phyloP scores from a whole-genome alignment of 2,888 invertebrate genomes.

The Calameuta idolon region DNA sequence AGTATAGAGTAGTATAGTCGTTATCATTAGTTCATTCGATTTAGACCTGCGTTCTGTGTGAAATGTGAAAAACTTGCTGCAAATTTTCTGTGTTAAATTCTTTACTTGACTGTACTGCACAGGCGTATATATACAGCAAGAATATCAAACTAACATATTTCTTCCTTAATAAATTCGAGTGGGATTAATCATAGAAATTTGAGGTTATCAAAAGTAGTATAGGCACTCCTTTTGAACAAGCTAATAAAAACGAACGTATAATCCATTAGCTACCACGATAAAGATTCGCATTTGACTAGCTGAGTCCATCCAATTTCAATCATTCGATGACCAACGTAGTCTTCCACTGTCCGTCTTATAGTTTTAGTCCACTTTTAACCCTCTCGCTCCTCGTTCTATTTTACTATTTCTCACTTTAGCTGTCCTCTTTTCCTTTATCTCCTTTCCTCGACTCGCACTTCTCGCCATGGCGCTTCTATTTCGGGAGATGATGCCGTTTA shows the following conservation, averaged over 20 bases:
- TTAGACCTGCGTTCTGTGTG: too few species aligned
- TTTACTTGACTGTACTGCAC: neutral
- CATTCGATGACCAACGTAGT: neutral
- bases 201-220: neutral
- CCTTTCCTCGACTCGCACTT: neutral
- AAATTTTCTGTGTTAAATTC: too few species aligned
- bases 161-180: too few species aligned
- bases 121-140: neutral
- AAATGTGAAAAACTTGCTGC: too few species aligned
- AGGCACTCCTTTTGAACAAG: neutral
- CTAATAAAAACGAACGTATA: neutral
- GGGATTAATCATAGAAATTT: neutral
- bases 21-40: too few species aligned
- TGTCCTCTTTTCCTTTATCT: neutral
- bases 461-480: slow-evolving; percentile 39
- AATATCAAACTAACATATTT: neutral
- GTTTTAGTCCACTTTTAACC: neutral
- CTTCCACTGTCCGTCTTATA: neutral
- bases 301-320: slow-evolving; percentile 4
- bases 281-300: neutral
- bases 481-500: slow-evolving; percentile 38
- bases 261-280: neutral
- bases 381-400: slow-evolving; percentile 3
- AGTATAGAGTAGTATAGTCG: too few species aligned
- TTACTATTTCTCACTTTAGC: slow-evolving; percentile 1